phyloP scores from a whole-genome alignment of 2,888 invertebrate species.

The Plagodis dolabraria region DNA sequence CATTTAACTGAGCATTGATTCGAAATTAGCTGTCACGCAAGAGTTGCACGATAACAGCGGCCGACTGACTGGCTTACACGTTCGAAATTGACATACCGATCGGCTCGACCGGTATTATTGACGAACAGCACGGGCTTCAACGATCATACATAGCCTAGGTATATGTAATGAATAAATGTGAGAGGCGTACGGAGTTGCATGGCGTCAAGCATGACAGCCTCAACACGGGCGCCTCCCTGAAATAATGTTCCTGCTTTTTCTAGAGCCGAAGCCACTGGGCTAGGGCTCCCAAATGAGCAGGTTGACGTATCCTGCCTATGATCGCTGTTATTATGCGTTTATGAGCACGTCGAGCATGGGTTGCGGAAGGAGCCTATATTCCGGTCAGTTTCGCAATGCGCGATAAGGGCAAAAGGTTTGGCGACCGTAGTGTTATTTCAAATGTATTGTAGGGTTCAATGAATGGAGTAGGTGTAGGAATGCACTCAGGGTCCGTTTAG shows the following conservation, averaged over 20 bases:
- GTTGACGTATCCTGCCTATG: slow-evolving; percentile 43
- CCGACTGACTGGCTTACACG: slow-evolving; percentile 47
- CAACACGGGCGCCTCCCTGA: slow-evolving; percentile 81
- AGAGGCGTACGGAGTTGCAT: slow-evolving; percentile 83
- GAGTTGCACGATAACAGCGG: slow-evolving; percentile 58
- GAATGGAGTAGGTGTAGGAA: slow-evolving; percentile 60
- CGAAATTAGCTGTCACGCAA: slow-evolving; percentile 69
- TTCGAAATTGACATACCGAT: slow-evolving; percentile 50
- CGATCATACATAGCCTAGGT: slow-evolving; percentile 37
- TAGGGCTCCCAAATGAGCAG: slow-evolving; percentile 83
- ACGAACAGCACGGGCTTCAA: slow-evolving; percentile 39
- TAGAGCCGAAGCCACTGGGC: slow-evolving; percentile 76
- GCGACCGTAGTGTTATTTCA: slow-evolving; percentile 35
- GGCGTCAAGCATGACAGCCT: slow-evolving; percentile 78
- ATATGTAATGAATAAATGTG: slow-evolving; percentile 54
- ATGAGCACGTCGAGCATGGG: slow-evolving; percentile 12
- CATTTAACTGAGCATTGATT: slow-evolving; percentile 64
- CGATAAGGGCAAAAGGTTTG: slow-evolving; percentile 46
- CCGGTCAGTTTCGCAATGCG: slow-evolving; percentile 56
- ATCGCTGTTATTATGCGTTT: slow-evolving; percentile 13
- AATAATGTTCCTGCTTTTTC: slow-evolving; percentile 81
- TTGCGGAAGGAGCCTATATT: slow-evolving; percentile 60
- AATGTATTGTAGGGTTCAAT: slow-evolving; percentile 59
- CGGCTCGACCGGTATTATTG: slow-evolving; percentile 47
- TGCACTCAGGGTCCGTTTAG: slow-evolving; percentile 51